phyloP scores from a whole-genome alignment of 2,888 invertebrate species.

The Hirtodrosophila alboralis region DNA sequence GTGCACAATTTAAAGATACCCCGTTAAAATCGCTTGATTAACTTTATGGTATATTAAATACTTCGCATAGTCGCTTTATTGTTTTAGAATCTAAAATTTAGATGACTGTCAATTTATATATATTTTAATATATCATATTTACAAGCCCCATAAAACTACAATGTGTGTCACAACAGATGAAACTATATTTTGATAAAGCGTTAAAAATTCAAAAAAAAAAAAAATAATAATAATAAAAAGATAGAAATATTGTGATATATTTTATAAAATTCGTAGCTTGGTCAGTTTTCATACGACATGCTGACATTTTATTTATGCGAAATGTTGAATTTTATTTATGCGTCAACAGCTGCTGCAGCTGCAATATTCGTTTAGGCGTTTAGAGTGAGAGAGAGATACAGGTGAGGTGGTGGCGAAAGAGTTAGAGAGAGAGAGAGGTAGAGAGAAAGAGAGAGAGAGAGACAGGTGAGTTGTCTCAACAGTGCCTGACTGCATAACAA shows the following conservation, averaged over 20 bases:
- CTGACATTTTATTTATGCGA: slow-evolving; percentile 39
- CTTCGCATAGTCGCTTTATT: slow-evolving; percentile 41
- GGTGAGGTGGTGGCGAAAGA: too few relatives aligned
- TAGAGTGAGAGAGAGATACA: too few relatives aligned
- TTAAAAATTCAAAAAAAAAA: neutral
- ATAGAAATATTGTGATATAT: slow-evolving; percentile 1
- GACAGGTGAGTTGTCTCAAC: neutral
- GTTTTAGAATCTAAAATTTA: too few relatives aligned
- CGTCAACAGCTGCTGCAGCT: slow-evolving; percentile 20
- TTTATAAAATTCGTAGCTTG: too few relatives aligned
- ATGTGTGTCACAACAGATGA: slow-evolving; percentile 13
- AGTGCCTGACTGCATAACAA: slow-evolving; percentile 16
- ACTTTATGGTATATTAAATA: too few relatives aligned
- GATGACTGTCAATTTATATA: slow-evolving; percentile 51
- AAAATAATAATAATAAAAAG: slow-evolving; percentile 1
- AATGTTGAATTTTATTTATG: slow-evolving; percentile 49
- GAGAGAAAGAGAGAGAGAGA: too few relatives aligned
- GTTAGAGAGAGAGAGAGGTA: too few relatives aligned
- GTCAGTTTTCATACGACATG: slow-evolving; percentile 22
- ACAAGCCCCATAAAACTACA: slow-evolving; percentile 15
- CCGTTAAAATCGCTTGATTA: too few relatives aligned
- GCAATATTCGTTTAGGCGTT: neutral
- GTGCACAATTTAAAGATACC: too few relatives aligned
- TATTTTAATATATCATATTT: slow-evolving; percentile 30
- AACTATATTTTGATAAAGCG: slow-evolving; percentile 2